Evolutionary conservation across 2,113 vertebrate genomes (phyloP).

Genomic region (Hydrolagus affinis): DNA sequence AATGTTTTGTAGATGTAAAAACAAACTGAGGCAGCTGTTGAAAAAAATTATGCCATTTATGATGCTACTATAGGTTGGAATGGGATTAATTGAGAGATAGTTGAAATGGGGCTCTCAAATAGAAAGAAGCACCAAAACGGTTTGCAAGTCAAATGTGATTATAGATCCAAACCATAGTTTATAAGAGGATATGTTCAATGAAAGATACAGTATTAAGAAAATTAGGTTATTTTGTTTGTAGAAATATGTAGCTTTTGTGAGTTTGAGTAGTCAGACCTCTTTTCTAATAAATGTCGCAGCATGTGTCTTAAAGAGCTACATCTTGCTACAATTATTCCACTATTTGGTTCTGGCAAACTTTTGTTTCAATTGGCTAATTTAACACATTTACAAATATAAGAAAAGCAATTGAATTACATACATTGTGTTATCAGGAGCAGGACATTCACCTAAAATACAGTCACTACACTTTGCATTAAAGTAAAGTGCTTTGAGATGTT

Average conservation of each 20-base stretch:
- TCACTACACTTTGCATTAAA: no score
- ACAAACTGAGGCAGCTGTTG: conserved; percentile 18
- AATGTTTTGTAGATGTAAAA: conserved; percentile 4
- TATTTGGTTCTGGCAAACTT: no score
- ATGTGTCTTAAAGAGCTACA: not conserved
- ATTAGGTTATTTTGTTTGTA: no score
- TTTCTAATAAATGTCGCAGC: not conserved
- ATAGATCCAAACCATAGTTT: not conserved
- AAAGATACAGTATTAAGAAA: no score
- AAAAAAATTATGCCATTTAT: not conserved
- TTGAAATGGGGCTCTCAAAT: not conserved
- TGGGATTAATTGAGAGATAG: not conserved
- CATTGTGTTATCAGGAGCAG: no score
- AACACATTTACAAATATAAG: no score
- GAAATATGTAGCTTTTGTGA: not conserved
- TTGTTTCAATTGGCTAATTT: no score
- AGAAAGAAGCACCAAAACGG: not conserved
- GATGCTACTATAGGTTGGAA: not conserved
- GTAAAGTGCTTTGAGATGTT: no score
- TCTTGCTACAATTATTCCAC: not conserved
- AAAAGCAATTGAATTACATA: no score
- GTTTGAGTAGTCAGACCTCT: not conserved
- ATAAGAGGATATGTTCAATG: not conserved
- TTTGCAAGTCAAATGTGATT: not conserved
- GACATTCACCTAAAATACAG: no score